Percentiles rank a stretch among this genome's conserved stretches.
Conservation (phyloP, 2,888 invertebrate genomes). For the Drosophila nr. fundita region DNA sequence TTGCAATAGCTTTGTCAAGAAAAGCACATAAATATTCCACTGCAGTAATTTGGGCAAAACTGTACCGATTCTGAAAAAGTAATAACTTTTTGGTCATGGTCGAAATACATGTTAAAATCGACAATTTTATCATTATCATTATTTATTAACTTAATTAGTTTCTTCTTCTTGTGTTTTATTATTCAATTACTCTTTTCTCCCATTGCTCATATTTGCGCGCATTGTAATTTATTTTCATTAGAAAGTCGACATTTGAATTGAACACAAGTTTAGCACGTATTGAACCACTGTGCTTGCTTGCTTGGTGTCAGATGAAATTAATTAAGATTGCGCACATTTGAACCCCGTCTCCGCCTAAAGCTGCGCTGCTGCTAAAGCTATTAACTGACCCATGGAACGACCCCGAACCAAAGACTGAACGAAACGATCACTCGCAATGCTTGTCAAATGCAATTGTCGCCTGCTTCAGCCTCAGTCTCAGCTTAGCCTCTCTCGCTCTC, state of each 20-base stretch:
- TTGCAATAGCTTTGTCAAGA: background rate
- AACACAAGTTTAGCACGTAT: background rate
- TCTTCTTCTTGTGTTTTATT: background rate
- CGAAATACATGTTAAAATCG: background rate
- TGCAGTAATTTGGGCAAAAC: background rate
- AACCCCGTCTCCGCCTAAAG: slow-evolving; percentile 22
- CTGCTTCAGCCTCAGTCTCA: slow-evolving; percentile 1
- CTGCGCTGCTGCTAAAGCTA: slow-evolving; percentile 53
- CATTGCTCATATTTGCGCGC: background rate
- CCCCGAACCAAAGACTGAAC: slow-evolving; percentile 28
- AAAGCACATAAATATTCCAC: background rate
- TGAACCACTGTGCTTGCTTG: slow-evolving; percentile 45
- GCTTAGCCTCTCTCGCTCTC: background rate
- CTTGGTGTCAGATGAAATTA: slow-evolving; percentile 50
- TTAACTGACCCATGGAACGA: slow-evolving; percentile 66
- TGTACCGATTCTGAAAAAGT: background rate
- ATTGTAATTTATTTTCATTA: background rate
- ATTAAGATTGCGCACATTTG: slow-evolving; percentile 59
- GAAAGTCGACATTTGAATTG: background rate
- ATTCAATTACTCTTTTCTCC: background rate
- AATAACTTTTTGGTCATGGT: background rate
- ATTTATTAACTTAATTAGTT: background rate
- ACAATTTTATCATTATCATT: background rate
- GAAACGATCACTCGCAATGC: slow-evolving; percentile 15
- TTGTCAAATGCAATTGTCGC: slow-evolving; percentile 54